Evolutionary conservation across 2,888 invertebrate species (phyloP).

Genomic region (Dichetophora obliterata): DNA sequence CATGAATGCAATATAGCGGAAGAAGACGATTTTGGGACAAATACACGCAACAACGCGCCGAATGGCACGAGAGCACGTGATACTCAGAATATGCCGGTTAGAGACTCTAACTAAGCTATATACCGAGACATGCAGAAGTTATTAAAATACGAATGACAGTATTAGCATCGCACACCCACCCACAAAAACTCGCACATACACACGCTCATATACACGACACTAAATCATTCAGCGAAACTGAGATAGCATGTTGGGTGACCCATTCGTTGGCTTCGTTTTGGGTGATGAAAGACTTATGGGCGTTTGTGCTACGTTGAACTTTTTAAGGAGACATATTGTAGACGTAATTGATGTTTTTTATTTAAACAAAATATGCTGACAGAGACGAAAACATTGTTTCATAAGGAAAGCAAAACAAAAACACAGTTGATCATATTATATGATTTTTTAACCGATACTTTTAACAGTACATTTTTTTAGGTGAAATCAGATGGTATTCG

Average conservation of each 20-base stretch:
- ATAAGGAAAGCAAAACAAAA: neutral
- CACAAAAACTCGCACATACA: neutral
- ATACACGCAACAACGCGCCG: neutral
- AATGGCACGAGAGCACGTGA: no score
- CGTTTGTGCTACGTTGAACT: neutral
- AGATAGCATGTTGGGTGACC: neutral
- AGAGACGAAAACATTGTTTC: neutral
- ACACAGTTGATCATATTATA: no score
- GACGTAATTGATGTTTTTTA: constrained; percentile 40
- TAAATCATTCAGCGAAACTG: neutral
- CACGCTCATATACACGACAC: neutral
- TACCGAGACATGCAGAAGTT: no score
- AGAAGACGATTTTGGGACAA: neutral
- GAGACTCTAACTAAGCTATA: no score
- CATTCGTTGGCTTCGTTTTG: neutral
- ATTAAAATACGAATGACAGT: neutral
- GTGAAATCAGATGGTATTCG: no score
- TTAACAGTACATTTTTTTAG: no score
- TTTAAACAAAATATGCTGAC: constrained; percentile 33
- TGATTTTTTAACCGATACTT: no score
- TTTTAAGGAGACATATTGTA: constrained; percentile 37
- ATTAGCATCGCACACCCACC: neutral
- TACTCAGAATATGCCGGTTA: no score
- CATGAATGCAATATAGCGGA: neutral
- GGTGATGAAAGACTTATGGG: neutral